Evolutionary conservation across 2,113 vertebrate species (phyloP), one percentile per base, ranked within the genome.

Genomic region (Callipepla squamata): DNA sequence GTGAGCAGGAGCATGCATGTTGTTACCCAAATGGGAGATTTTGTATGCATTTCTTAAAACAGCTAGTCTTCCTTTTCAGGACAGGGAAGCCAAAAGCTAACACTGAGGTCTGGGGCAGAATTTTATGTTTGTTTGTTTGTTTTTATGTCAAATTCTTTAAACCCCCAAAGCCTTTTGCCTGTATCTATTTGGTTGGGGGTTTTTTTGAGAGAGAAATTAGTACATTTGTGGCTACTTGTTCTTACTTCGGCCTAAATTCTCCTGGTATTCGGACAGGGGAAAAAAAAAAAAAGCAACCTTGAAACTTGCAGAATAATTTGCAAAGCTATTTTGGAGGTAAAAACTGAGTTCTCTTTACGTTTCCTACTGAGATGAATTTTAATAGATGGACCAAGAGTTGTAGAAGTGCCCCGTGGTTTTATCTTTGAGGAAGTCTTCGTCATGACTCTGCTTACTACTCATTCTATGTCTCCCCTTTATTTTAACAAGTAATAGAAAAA

Each of bases 1-100:
- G 57, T 83, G 92, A 96, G 82, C 80, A 89, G 93, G 89, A 93
- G 93, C 76, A 80, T 85, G 80, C 87, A 90, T 47, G 72, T 93
- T 63, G 76, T 84, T 76, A 82, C 58, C 85, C 82, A 89, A 94
- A 84, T 92, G 84, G 89, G 81, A 91, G 92, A 92, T 80, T 92
- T 94, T 66, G 80, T 87, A 70, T 93, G 86, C 62, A 1, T 79
- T 90, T 92, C 87, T 89, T 53, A 92, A 92, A 94, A 42, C 6
- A 32, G 66, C 87, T 94, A 79, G 81, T 94, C 94, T 94, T 92
- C 93, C 84, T 81, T 73, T 79, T 89, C 73, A 61, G 15, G 69
- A 36, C 59, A 45, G 73, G 69, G 67, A 81, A 79, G 87, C 83
- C 83, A 91, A 95, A 55, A 86, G 63, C 65, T 97, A 89, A 94